phyloP scores from a whole-genome alignment of 2,888 invertebrate genomes.

The Imbricaverruca yamaguchii region DNA sequence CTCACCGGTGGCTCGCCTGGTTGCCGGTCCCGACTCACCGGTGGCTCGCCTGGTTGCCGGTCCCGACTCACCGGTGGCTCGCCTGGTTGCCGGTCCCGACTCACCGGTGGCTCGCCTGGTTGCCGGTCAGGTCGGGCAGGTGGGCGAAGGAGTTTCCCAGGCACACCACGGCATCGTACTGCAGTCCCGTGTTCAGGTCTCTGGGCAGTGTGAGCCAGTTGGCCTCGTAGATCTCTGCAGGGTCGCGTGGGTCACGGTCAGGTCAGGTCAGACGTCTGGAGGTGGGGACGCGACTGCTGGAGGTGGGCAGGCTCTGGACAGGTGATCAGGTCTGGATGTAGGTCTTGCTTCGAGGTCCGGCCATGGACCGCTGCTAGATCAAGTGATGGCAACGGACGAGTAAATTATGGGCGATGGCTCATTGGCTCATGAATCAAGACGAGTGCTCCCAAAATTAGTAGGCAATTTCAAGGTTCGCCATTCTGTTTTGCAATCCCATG shows the following conservation, averaged over 20 bases:
- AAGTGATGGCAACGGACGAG: background rate
- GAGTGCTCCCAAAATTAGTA: no score
- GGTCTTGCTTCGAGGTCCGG: background rate
- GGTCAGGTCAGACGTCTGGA: no score
- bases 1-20: background rate
- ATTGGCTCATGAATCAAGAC: no score
- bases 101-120: slow-evolving; percentile 66
- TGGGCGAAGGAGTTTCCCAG: slow-evolving; percentile 88
- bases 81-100: no score
- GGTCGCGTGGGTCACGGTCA: background rate
- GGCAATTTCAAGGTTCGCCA: no score
- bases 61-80: background rate
- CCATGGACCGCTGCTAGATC: background rate
- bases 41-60: background rate
- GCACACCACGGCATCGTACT: slow-evolving; percentile 82
- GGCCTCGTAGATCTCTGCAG: slow-evolving; percentile 77
- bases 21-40: background rate
- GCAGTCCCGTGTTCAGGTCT: slow-evolving; percentile 55
- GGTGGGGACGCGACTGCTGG: no score
- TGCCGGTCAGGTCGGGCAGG: slow-evolving; percentile 67
- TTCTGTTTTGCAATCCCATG: no score
- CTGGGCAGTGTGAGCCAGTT: slow-evolving; percentile 76
- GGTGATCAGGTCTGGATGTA: background rate
- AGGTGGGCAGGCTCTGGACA: background rate
- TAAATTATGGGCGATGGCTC: no score